Conservation (phyloP, 2,888 invertebrate genomes). For the Aromia moschata region DNA sequence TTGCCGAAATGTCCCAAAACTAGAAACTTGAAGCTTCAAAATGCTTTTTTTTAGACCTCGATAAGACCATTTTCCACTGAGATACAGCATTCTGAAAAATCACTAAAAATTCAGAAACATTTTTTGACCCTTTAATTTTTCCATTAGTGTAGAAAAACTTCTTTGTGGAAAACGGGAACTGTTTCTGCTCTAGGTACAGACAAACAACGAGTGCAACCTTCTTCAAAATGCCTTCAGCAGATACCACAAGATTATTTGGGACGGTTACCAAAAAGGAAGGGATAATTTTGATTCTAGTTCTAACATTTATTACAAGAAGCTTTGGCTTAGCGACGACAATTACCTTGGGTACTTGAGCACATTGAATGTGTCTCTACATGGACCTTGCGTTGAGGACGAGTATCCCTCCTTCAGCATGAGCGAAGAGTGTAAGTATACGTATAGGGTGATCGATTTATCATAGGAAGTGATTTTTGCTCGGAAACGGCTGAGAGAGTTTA, state of each 20-base stretch:
- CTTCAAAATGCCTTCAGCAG: constrained; percentile 45
- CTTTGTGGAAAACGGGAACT: too few relatives aligned
- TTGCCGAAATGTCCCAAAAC: too few relatives aligned
- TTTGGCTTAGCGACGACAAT: constrained; percentile 26
- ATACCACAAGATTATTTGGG: constrained; percentile 46
- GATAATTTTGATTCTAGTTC: constrained; percentile 21
- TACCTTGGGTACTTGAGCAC: constrained; percentile 62
- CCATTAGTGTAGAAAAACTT: too few relatives aligned
- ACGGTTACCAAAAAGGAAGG: constrained; percentile 15
- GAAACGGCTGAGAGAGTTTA: too few relatives aligned
- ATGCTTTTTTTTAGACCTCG: too few relatives aligned
- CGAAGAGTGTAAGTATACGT: constrained; percentile 80
- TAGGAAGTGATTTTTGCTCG: too few relatives aligned
- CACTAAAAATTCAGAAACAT: too few relatives aligned
- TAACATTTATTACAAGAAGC: constrained; percentile 29
- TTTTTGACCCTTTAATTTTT: too few relatives aligned
- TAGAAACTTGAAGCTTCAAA: too few relatives aligned
- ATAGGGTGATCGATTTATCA: too few relatives aligned
- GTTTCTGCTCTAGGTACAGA: constrained; percentile 26
- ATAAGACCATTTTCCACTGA: too few relatives aligned
- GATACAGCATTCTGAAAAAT: too few relatives aligned
- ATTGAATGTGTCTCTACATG: constrained; percentile 67
- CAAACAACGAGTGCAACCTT: constrained; percentile 30
- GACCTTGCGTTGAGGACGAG: constrained; percentile 68
- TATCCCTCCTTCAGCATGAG: constrained; percentile 76